A percentile compares a stretch with the other conserved stretches of the same genome.
Conservation (phyloP, 2,113 vertebrate genomes). For the Bucco capensis region DNA sequence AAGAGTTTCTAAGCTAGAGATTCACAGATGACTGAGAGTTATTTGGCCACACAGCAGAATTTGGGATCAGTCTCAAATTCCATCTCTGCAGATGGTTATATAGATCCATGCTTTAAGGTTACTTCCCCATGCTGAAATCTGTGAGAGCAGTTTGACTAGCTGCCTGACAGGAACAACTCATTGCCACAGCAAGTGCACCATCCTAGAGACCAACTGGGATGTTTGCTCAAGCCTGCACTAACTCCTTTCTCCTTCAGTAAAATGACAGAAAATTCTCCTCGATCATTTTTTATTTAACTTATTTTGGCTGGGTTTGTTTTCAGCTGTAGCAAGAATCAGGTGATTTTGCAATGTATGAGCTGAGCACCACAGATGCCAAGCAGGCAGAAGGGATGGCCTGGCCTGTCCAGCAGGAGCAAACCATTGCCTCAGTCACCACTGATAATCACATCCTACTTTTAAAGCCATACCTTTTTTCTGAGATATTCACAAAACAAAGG, state of each 20-base stretch:
- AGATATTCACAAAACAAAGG: not conserved
- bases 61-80: not conserved
- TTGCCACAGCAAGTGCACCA: not conserved
- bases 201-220: not conserved
- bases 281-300: not conserved
- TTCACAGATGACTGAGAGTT: not conserved
- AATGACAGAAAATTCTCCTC: not conserved
- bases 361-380: not conserved
- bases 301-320: not conserved
- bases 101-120: not conserved
- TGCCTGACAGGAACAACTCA: not conserved
- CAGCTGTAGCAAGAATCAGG: not conserved
- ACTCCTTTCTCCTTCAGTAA: not conserved
- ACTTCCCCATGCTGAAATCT: not conserved
- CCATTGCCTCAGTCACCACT: not conserved
- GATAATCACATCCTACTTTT: not conserved
- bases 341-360: not conserved
- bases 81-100: not conserved
- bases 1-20: not conserved
- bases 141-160: not conserved
- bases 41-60: fast-evolving
- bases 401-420: not conserved
- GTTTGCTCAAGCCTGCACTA: not conserved
- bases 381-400: not conserved
- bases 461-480: not conserved